A percentile compares a stretch with the other conserved stretches of the same genome.
Conservation (phyloP, 2,113 vertebrate species). For the Nipponia nippon region DNA sequence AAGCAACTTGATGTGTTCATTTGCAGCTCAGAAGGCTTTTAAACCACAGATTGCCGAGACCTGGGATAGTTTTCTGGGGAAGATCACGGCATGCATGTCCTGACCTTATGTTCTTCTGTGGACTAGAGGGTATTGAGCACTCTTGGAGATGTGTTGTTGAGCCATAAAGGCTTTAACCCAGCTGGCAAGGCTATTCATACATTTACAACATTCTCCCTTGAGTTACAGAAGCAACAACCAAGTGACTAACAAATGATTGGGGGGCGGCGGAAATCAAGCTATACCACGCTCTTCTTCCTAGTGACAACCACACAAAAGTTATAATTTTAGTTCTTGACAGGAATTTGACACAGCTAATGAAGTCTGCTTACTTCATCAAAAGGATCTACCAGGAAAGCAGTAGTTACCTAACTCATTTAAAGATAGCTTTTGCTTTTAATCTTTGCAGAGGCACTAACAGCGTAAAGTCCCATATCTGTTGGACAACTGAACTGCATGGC, state of each 20-base stretch:
- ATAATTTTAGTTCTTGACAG: constrained; percentile 37
- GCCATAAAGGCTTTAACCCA: neutral
- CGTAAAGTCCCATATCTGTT: neutral
- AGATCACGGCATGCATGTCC: neutral
- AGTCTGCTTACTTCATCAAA: neutral
- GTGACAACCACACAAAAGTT: constrained; percentile 46
- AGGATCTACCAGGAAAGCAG: neutral
- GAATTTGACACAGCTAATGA: constrained; percentile 23
- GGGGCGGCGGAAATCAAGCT: neutral
- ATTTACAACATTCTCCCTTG: neutral
- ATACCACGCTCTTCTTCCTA: constrained; percentile 8
- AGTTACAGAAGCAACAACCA: constrained; percentile 16
- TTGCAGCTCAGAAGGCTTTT: neutral
- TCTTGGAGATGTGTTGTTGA: neutral
- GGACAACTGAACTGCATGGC: neutral
- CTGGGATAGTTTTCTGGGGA: neutral
- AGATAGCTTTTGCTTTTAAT: neutral
- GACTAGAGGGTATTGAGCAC: neutral
- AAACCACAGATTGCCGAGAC: neutral
- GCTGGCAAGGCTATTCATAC: neutral
- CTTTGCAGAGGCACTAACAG: neutral
- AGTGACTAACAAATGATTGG: constrained; percentile 36
- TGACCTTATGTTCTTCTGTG: neutral
- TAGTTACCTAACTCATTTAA: constrained; percentile 13
- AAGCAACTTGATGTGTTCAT: neutral